Base-by-base conservation (phyloP, 2,888 invertebrate species). In the Epicampocera succincta region DNA sequence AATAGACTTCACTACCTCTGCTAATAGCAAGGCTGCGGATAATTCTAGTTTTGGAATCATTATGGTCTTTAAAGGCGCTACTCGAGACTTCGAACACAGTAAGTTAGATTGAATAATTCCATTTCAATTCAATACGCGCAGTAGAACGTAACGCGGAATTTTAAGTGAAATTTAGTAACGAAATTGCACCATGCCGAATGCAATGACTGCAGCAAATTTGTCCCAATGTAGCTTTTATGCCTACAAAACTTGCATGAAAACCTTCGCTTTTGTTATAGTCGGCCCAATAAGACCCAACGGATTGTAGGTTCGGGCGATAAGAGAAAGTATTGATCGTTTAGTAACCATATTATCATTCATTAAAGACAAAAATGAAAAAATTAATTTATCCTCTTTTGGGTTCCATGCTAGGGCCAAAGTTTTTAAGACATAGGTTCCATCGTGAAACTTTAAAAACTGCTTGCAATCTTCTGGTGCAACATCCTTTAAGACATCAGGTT, bases 41-140 rank as follows among this genome's bases (percentile, higher is more conserved):
- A 84, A 40, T 21, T 84, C 80, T 3, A 84, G 48, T 50, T 83
- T 85, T 1, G 84, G 83, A 17, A 84, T 72, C 6, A 83, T 77
- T 0, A 80, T 61, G 1, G 60, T 44, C 15, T 82, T 82, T 29
- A 74, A 38, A 2, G 65, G 48, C 5, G 78, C 15, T 15, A 78
- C 82, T 48, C 60, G 44, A 0, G 78, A 74, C 5, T 75, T 80
- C 1, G 44, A 61, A 12, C 61, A 61, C 44, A 61, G 11, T 13
- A 60, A 42, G 42, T n/a, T 42, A 9, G n/a, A n/a, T 42, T 21
- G 40, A 5, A 60, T 4, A 3, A 21, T n/a, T 60, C 42, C 60
- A 25, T 42, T n/a, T 2, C n/a, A 60, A 8, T 2, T 60, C 60
- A 60, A 3, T 9, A 4, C 60, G 42, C 0, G 42, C 42, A 25